Conservation (phyloP, 1,140 invertebrate species). For the Drosophila prosaltans region DNA sequence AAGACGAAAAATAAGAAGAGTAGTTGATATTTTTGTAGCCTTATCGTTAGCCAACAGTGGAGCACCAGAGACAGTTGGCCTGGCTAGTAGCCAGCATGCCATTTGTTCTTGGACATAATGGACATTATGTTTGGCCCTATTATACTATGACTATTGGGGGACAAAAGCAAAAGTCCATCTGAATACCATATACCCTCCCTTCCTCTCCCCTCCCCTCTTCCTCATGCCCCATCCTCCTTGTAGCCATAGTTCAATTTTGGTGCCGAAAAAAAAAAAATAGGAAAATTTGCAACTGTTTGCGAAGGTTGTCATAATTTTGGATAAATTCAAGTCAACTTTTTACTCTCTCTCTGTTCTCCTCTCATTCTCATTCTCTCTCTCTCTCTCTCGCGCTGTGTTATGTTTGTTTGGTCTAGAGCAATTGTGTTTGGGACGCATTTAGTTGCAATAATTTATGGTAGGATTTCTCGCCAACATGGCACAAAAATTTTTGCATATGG, state of each 20-base stretch:
- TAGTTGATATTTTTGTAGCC: constrained; percentile 40
- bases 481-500: constrained; percentile 44
- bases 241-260: constrained; percentile 35
- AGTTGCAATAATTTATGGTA: constrained; percentile 64
- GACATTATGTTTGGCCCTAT: constrained; percentile 68
- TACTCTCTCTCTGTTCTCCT: neutral
- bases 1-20: neutral
- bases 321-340: constrained; percentile 49
- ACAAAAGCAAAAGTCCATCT: neutral
- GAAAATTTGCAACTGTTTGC: constrained; percentile 13
- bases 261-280: constrained; percentile 15
- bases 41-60: constrained; percentile 64
- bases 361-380: neutral
- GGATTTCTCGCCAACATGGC: constrained; percentile 39
- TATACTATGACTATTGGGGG: constrained; percentile 36
- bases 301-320: constrained; percentile 64
- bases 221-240: constrained; percentile 35
- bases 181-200: no score
- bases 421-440: constrained; percentile 37
- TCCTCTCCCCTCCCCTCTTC: constrained; percentile 27
- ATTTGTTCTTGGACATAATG: constrained; percentile 74
- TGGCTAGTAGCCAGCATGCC: constrained; percentile 19
- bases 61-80: constrained; percentile 39
- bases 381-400: neutral
- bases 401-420: neutral